Conservation (phyloP, 2,797 vertebrate genomes). For the Esox masquinongy region DNA sequence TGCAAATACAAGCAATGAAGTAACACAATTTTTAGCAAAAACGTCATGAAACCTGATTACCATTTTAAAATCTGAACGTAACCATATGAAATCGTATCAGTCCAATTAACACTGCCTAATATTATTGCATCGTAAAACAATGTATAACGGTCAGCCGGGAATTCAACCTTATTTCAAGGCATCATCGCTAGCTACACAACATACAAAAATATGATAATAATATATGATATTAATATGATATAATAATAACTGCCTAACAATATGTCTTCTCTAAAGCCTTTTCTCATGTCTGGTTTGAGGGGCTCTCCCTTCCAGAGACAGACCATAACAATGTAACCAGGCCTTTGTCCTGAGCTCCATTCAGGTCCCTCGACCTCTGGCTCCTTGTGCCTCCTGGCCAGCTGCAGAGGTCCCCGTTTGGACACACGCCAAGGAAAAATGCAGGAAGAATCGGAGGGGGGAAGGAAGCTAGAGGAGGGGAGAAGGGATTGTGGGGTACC, state of each 20-base stretch:
- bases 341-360: constrained; percentile 38
- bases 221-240: no score
- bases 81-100: neutral
- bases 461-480: neutral
- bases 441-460: neutral
- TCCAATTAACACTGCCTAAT: neutral
- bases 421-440: neutral
- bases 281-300: neutral
- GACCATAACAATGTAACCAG: constrained; percentile 39
- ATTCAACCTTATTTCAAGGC: neutral
- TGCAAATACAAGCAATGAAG: neutral
- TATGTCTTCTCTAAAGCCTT: neutral
- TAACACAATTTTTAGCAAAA: neutral
- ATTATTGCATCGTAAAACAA: neutral
- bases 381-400: constrained; percentile 15
- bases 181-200: neutral
- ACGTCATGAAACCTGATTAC: neutral
- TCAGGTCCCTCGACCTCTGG: constrained; percentile 37
- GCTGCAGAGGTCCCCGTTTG: constrained; percentile 15
- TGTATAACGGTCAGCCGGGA: neutral
- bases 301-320: neutral
- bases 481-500: neutral
- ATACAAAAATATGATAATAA: neutral
- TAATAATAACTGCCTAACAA: no score
- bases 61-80: neutral